phyloP scores from a whole-genome alignment of 2,113 vertebrate genomes.

The Amazona vittata region DNA sequence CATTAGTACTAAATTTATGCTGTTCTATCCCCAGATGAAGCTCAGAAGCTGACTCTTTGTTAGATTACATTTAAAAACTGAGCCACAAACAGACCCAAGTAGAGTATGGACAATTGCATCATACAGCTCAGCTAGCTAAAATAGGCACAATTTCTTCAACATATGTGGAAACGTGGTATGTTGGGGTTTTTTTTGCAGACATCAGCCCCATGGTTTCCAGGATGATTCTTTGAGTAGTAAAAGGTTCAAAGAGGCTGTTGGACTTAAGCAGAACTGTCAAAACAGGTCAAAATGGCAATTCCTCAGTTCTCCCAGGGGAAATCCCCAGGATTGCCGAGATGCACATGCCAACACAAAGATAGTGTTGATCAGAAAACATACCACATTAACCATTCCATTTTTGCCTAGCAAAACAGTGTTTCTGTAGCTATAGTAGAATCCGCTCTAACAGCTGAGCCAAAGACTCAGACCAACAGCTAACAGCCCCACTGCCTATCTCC shows the following conservation, averaged over 20 bases:
- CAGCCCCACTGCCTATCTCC: background rate
- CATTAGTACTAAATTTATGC: background rate
- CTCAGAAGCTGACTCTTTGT: background rate
- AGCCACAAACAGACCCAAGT: background rate
- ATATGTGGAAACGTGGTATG: accelerated
- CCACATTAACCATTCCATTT: background rate
- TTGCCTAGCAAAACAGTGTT: background rate
- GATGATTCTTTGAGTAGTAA: background rate
- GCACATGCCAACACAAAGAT: background rate
- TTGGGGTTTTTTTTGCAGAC: background rate
- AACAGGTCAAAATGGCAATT: background rate
- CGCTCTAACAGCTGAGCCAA: background rate
- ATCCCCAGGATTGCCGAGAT: background rate
- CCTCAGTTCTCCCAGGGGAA: background rate
- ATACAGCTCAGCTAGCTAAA: background rate
- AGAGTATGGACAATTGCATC: background rate
- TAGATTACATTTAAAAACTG: background rate
- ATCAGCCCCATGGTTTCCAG: background rate
- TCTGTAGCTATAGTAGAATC: background rate
- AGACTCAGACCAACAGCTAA: background rate
- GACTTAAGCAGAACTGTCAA: background rate
- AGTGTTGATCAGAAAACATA: background rate
- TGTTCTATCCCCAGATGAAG: background rate
- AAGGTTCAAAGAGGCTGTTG: background rate
- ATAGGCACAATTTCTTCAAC: background rate